A percentile compares a stretch with the other conserved stretches of the same genome.
phyloP scores from a whole-genome alignment of 2,113 vertebrate species.

The Bubalus kerabau region DNA sequence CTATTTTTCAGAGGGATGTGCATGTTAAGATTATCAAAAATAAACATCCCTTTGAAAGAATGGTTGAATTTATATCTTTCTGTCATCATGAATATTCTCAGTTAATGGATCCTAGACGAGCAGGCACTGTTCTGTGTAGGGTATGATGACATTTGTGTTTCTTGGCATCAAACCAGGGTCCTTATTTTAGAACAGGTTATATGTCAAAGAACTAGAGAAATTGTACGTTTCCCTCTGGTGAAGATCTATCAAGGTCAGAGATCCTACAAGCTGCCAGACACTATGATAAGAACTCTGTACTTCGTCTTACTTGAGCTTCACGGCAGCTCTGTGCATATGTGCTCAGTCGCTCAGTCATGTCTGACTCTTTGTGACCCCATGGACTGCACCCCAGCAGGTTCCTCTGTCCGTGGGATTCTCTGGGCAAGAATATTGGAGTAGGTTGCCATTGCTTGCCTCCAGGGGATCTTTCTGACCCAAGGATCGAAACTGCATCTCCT shows the following conservation, averaged over 20 bases:
- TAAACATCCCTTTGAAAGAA: not conserved
- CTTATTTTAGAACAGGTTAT: not conserved
- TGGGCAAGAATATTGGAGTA: not conserved
- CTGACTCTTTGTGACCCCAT: not conserved
- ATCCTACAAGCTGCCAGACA: not conserved
- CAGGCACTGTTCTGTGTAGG: not conserved
- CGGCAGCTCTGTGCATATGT: not conserved
- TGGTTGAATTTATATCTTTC: not conserved
- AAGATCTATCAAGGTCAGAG: not conserved
- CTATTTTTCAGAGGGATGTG: not conserved
- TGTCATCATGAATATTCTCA: not conserved
- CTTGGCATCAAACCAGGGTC: not conserved
- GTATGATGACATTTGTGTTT: not conserved
- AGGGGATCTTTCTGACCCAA: not conserved
- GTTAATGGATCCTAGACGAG: not conserved
- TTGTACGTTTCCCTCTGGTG: not conserved
- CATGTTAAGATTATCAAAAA: not conserved
- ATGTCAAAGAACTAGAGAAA: not conserved
- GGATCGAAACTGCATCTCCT: not conserved
- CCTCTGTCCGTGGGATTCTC: not conserved
- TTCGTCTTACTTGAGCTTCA: not conserved
- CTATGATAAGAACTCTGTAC: not conserved
- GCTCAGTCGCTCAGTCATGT: not conserved
- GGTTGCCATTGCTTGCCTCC: not conserved
- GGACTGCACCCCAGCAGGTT: accelerated